Evolutionary conservation across 2,888 invertebrate genomes (phyloP).

Genomic region (Amphipoea lucens): DNA sequence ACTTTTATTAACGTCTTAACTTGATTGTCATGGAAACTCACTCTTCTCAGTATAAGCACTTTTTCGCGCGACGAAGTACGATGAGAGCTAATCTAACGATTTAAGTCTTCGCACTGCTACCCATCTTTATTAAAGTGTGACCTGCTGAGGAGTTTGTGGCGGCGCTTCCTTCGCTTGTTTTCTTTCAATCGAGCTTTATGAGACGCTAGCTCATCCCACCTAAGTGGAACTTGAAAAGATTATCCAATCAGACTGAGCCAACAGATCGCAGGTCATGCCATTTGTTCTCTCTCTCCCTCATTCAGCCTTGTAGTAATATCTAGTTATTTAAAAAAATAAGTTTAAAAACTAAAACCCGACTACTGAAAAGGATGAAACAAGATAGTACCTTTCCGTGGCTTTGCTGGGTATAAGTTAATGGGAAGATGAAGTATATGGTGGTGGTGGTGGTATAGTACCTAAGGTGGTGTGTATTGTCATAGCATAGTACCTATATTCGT

Average conservation of each 20-base stretch:
- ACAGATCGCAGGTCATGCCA: not conserved
- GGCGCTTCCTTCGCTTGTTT: not conserved
- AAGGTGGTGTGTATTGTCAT: not conserved
- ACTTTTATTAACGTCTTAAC: too few relatives aligned
- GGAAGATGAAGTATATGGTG: too few relatives aligned
- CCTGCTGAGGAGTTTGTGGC: not conserved
- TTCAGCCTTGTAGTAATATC: not conserved
- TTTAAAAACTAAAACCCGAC: too few relatives aligned
- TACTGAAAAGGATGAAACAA: too few relatives aligned
- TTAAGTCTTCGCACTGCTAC: not conserved
- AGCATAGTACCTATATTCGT: not conserved
- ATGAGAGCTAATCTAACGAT: not conserved
- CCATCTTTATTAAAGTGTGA: not conserved
- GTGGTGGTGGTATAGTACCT: too few relatives aligned
- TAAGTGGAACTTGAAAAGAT: not conserved
- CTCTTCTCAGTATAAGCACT: not conserved
- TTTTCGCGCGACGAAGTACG: not conserved
- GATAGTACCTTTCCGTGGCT: too few relatives aligned
- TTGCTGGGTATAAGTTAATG: too few relatives aligned
- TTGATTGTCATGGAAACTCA: not conserved
- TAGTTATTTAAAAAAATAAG: too few relatives aligned
- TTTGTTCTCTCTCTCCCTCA: not conserved
- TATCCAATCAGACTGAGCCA: conserved; percentile 4
- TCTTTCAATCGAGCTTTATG: not conserved
- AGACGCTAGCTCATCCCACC: conserved; percentile 1